phyloP scores from a whole-genome alignment of 2,113 vertebrate genomes.

The Actinemys pallida region DNA sequence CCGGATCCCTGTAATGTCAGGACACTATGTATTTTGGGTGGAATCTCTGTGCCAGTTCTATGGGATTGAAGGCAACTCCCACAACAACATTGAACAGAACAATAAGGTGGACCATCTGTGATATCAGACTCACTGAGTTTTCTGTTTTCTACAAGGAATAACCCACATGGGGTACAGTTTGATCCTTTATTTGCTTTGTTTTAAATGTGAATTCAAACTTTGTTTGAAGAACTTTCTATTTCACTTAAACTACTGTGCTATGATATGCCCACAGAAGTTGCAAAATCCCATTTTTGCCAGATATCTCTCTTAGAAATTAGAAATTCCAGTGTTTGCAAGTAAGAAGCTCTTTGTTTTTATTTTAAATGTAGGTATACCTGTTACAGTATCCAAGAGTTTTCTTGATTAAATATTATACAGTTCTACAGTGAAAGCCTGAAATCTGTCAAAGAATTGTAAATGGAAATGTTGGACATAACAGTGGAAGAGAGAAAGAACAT shows the following conservation, averaged over 20 bases:
- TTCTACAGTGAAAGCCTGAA: neutral
- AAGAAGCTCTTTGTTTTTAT: neutral
- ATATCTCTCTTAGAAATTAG: neutral
- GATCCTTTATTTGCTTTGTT: neutral
- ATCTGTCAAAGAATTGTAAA: neutral
- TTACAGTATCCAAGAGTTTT: neutral
- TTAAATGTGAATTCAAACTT: neutral
- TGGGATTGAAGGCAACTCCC: neutral
- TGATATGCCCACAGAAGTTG: accelerated
- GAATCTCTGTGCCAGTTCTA: neutral
- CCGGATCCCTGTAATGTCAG: neutral
- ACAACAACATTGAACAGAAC: neutral
- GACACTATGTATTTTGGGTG: neutral
- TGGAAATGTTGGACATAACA: neutral
- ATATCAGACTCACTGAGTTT: neutral
- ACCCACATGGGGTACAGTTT: neutral
- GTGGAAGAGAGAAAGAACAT: neutral
- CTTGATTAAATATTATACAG: neutral
- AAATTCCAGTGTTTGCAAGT: neutral
- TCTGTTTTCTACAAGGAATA: neutral
- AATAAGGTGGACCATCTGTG: neutral
- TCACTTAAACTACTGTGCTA: neutral
- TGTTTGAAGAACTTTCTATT: neutral
- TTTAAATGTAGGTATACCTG: neutral
- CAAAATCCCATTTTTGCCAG: neutral